phyloP scores from a whole-genome alignment of 35 echinoderm and acorn worm species.

The Lytechinus pictus region DNA sequence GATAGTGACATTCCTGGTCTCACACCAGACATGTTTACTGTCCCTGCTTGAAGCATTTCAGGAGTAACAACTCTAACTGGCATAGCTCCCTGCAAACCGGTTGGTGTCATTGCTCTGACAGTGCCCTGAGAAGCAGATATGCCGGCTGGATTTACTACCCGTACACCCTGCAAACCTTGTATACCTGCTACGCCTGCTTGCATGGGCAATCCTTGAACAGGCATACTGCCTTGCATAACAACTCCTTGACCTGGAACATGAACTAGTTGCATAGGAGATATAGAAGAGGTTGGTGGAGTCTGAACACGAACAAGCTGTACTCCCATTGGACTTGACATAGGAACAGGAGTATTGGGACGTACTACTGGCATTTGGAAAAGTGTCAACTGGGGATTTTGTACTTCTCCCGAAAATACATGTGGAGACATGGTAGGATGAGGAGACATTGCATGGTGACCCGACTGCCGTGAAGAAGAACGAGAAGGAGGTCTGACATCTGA shows the following conservation, averaged over 20 bases:
- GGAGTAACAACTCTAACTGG: slow-evolving; percentile 17
- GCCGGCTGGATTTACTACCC: neutral
- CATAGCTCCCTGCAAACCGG: slow-evolving; percentile 23
- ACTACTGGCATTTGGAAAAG: slow-evolving; percentile 26
- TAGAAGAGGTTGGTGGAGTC: slow-evolving; percentile 36
- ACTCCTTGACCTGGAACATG: slow-evolving; percentile 29
- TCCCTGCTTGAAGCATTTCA: slow-evolving; percentile 5
- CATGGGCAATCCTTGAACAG: neutral
- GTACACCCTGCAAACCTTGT: neutral
- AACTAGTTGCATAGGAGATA: slow-evolving; percentile 34
- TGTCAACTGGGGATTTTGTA: neutral
- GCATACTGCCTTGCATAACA: neutral
- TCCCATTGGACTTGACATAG: slow-evolving; percentile 31
- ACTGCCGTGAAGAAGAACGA: slow-evolving; percentile 5
- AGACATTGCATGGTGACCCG: neutral
- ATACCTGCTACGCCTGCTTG: neutral
- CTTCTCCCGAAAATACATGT: neutral
- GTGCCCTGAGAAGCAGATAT: neutral
- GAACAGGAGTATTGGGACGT: slow-evolving; percentile 41
- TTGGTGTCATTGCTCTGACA: slow-evolving; percentile 9
- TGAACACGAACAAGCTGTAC: slow-evolving; percentile 27
- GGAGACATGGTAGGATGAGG: slow-evolving; percentile 7
- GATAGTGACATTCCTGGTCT: neutral
- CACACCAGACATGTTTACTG: neutral
- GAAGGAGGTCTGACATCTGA: slow-evolving; percentile 21